Evolutionary conservation across 2,113 vertebrate genomes (phyloP).

Genomic region (Triplophysa dalaica): DNA sequence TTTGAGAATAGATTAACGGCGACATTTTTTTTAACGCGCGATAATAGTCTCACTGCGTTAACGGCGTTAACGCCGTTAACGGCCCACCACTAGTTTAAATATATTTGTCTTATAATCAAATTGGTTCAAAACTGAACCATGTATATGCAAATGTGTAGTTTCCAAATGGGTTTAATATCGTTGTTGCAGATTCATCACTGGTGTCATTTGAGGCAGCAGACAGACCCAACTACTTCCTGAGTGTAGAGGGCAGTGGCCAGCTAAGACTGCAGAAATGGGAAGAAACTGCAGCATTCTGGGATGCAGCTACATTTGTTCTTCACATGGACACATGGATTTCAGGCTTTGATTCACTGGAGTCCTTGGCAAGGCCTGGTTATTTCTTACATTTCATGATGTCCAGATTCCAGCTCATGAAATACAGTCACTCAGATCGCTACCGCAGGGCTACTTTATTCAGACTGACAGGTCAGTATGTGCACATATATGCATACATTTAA

Average conservation of each 20-base stretch:
- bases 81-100: too few relatives aligned
- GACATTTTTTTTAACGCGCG: too few relatives aligned
- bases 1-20: too few relatives aligned
- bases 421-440: constrained; percentile 81
- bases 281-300: constrained; percentile 76
- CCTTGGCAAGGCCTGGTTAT: constrained; percentile 81
- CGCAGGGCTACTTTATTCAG: constrained; percentile 84
- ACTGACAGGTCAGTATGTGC: constrained; percentile 78
- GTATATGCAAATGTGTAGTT: background rate
- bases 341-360: constrained; percentile 88
- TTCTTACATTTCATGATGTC: constrained; percentile 78
- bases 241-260: constrained; percentile 68
- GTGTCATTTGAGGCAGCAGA: constrained; percentile 88
- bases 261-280: constrained; percentile 84
- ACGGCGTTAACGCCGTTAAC: too few relatives aligned
- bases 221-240: constrained; percentile 92
- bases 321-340: constrained; percentile 84
- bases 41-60: too few relatives aligned
- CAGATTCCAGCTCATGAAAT: constrained; percentile 77
- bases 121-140: background rate
- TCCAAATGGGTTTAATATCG: background rate
- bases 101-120: background rate
- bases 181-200: constrained; percentile 79
- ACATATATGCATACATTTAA: background rate
- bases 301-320: constrained; percentile 83